Percentiles rank a stretch among this genome's conserved stretches.
Evolutionary conservation across 2,888 invertebrate genomes (phyloP).

Genomic region (Adineta ricciae): DNA sequence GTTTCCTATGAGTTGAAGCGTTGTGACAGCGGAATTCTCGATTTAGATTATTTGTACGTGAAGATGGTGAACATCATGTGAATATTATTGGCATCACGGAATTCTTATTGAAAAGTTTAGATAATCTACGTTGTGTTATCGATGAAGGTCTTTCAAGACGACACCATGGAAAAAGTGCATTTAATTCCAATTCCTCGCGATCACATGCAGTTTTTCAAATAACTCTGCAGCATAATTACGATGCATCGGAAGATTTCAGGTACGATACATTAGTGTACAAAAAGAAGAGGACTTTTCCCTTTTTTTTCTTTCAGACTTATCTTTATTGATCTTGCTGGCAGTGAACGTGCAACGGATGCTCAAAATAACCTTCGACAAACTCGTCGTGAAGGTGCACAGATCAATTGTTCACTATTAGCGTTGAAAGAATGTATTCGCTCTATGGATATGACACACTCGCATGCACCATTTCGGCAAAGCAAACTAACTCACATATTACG

Average conservation of each 20-base stretch:
- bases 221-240: conserved; percentile 41
- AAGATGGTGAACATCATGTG: conserved; percentile 45
- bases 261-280: conserved; percentile 39
- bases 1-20: neutral
- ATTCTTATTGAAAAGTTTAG: conserved; percentile 41
- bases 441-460: conserved; percentile 46
- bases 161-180: conserved; percentile 46
- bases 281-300: conserved; percentile 20
- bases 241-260: neutral
- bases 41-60: conserved; percentile 44
- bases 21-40: neutral
- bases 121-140: conserved; percentile 42
- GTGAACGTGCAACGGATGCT: conserved; percentile 47
- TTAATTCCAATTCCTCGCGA: conserved; percentile 47
- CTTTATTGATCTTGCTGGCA: conserved; percentile 49
- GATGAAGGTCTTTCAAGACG: conserved; percentile 45
- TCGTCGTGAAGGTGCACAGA: conserved; percentile 48
- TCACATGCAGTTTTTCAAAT: conserved; percentile 48
- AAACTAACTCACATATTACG: conserved; percentile 48
- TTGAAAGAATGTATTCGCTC: conserved; percentile 49
- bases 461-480: conserved; percentile 49
- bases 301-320: conserved; percentile 41
- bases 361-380: conserved; percentile 44
- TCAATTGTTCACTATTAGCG: conserved; percentile 46
- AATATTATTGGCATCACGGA: conserved; percentile 48